Percentiles rank a stretch among this genome's conserved stretches.
Conservation (phyloP, 2,113 vertebrate species). For the Cavia aperea region DNA sequence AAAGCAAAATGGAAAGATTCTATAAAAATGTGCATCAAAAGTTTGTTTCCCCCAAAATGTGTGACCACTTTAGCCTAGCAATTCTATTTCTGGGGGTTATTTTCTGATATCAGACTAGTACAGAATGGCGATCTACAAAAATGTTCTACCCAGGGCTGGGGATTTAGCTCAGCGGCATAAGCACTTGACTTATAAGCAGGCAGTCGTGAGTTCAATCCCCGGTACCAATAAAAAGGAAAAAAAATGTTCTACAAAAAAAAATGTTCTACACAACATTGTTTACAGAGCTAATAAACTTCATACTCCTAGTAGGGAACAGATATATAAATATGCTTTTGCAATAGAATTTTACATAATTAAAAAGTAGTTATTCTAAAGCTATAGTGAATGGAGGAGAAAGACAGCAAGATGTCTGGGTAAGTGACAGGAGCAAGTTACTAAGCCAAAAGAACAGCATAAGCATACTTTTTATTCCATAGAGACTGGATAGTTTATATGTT, state of each 20-base stretch:
- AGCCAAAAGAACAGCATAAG: not conserved
- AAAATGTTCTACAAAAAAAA: not conserved
- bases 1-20: not conserved
- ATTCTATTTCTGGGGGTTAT: conserved; percentile 25
- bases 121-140: conserved; percentile 27
- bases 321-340: conserved; percentile 12
- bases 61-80: not conserved
- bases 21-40: conserved; percentile 20
- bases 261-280: not conserved
- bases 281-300: not conserved
- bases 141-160: not conserved
- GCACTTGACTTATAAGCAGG: too few species aligned
- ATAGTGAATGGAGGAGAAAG: not conserved
- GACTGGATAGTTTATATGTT: not conserved
- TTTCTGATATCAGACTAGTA: conserved; percentile 16
- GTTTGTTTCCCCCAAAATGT: not conserved
- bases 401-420: conserved; percentile 8
- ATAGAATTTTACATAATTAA: conserved; percentile 10
- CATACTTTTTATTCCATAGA: not conserved
- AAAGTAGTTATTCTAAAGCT: not conserved
- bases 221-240: too few species aligned
- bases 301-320: not conserved
- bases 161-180: too few species aligned
- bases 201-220: too few species aligned
- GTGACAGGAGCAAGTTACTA: not conserved